phyloP scores from a whole-genome alignment of 2,888 invertebrate genomes.

The Dasysyrphus tricinctus region DNA sequence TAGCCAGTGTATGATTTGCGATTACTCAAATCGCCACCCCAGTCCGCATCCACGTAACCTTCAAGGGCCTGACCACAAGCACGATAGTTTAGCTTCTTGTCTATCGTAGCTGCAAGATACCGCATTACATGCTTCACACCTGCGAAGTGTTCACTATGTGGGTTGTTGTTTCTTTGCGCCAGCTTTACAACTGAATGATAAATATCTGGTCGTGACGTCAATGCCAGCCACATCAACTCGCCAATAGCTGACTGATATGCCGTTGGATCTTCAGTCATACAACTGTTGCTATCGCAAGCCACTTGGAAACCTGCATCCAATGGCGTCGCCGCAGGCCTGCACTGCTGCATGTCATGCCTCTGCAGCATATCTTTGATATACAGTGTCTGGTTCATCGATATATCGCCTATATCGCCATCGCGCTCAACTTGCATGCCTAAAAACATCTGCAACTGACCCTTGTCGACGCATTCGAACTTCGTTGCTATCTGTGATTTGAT shows the following conservation, averaged over 20 bases:
- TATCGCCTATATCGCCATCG: constrained; percentile 22
- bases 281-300: constrained; percentile 37
- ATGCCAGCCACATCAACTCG: too few species aligned
- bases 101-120: too few species aligned
- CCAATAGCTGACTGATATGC: too few species aligned
- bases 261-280: constrained; percentile 9
- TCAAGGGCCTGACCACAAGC: not conserved
- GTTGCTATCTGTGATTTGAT: constrained; percentile 19
- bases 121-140: too few species aligned
- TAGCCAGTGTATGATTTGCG: constrained; percentile 15
- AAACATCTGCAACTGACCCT: constrained; percentile 38
- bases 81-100: too few species aligned
- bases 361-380: too few species aligned
- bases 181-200: too few species aligned
- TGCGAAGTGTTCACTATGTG: too few species aligned
- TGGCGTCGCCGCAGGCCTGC: constrained; percentile 27
- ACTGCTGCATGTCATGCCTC: constrained; percentile 27
- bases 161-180: too few species aligned
- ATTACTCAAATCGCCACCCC: constrained; percentile 23
- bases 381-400: constrained; percentile 25
- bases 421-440: constrained; percentile 43
- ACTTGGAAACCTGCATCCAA: constrained; percentile 57
- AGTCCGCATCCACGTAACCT: too few species aligned
- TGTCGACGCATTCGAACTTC: constrained; percentile 42
- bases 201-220: too few species aligned